A percentile compares a stretch with the other conserved stretches of the same genome.
phyloP scores from a whole-genome alignment of 1,140 invertebrate species.

The Aphis craccivora region DNA sequence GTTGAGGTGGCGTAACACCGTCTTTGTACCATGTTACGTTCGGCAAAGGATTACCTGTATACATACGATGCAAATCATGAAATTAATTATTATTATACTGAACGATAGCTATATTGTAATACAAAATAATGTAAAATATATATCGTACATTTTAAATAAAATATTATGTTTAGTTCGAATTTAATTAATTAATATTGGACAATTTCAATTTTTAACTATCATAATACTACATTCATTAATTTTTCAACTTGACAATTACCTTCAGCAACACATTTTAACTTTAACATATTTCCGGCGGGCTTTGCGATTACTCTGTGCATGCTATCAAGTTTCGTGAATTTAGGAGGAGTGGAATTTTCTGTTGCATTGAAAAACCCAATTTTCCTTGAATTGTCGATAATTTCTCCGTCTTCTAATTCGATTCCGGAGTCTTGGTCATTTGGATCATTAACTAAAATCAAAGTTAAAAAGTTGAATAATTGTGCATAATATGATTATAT shows the following conservation, averaged over 20 bases:
- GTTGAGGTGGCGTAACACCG: conserved; percentile 69
- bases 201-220: background rate
- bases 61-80: background rate
- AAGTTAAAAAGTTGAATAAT: conserved; percentile 28
- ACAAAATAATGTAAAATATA: background rate
- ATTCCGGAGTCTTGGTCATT: conserved; percentile 46
- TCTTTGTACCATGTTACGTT: conserved; percentile 84
- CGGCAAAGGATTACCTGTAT: conserved; percentile 74
- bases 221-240: background rate
- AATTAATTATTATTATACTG: background rate
- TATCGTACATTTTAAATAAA: background rate
- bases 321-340: conserved; percentile 67
- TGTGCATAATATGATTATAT: background rate
- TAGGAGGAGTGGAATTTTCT: background rate
- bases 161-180: background rate
- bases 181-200: background rate
- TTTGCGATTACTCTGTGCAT: conserved; percentile 68
- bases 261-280: conserved; percentile 71
- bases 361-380: conserved; percentile 14
- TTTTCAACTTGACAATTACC: conserved; percentile 62
- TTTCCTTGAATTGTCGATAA: background rate
- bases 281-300: conserved; percentile 74
- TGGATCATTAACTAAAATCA: background rate
- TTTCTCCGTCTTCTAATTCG: conserved; percentile 41
- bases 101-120: background rate